phyloP scores from a whole-genome alignment of 2,113 vertebrate genomes.

The Amblyornis subalaris region DNA sequence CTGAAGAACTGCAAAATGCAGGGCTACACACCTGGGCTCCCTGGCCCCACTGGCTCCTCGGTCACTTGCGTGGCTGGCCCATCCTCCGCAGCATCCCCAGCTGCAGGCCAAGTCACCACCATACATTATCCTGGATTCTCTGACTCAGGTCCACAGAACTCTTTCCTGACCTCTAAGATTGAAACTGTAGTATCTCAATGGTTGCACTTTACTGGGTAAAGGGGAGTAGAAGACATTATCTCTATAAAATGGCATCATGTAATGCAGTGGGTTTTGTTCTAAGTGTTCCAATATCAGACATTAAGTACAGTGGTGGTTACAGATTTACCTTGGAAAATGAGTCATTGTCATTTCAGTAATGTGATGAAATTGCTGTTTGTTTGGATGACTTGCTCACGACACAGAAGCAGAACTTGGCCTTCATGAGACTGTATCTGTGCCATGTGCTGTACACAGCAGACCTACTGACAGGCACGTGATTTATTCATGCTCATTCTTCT shows the following conservation, averaged over 20 bases:
- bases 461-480: not conserved
- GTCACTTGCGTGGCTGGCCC: no score
- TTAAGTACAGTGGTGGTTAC: not conserved
- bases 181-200: not conserved
- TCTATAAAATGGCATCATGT: not conserved
- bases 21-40: no score
- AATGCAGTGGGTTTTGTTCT: not conserved
- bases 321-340: not conserved
- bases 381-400: not conserved
- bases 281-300: not conserved
- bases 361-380: not conserved
- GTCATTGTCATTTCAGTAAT: not conserved
- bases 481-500: not conserved
- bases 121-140: not conserved
- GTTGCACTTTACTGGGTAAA: not conserved
- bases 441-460: not conserved
- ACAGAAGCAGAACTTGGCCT: not conserved
- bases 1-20: no score
- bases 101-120: no score
- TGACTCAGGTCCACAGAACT: not conserved
- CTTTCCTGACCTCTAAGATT: not conserved
- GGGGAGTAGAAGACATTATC: not conserved
- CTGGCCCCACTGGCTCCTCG: no score
- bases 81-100: no score
- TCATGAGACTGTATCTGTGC: not conserved